A percentile compares a stretch with the other conserved stretches of the same genome.
These are phyloP conservation scores for Aphelenchoides fujianensis DNA, from an alignment of 1,140 invertebrate species.

Conservation along the genomic window DNA sequence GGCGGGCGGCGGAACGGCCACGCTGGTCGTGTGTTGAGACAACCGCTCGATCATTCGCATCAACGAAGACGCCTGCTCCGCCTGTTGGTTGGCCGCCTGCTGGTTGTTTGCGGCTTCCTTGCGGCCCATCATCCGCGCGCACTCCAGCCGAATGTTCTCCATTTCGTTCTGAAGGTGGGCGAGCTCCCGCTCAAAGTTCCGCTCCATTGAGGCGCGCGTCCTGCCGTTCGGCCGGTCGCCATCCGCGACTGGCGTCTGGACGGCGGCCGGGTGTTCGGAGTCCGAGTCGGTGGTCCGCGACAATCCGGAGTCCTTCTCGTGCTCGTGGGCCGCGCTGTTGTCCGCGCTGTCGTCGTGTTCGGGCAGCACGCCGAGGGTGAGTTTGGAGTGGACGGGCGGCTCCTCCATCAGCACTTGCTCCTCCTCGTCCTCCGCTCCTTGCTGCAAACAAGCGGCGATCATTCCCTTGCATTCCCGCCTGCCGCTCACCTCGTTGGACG, in stretches of 20 bases:
- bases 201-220: conserved; percentile 52
- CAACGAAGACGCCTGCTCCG: conserved; percentile 34
- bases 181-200: conserved; percentile 66
- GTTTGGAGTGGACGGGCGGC: conserved; percentile 12
- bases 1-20: too few species aligned
- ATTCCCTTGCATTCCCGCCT: neutral
- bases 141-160: conserved; percentile 67
- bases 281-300: conserved; percentile 48
- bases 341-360: conserved; percentile 35
- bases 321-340: conserved; percentile 9
- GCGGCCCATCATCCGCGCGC: conserved; percentile 62
- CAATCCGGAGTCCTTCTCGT: conserved; percentile 43
- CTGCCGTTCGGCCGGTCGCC: conserved; percentile 17
- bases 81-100: conserved; percentile 20
- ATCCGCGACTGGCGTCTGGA: neutral
- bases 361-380: conserved; percentile 26
- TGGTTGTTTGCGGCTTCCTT: conserved; percentile 39
- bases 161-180: conserved; percentile 67
- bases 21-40: conserved; percentile 2
- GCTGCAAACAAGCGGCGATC: neutral
- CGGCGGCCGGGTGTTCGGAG: conserved; percentile 26
- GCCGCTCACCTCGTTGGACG: conserved; percentile 27
- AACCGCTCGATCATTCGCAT: conserved; percentile 40
- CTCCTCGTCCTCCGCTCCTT: conserved; percentile 39
- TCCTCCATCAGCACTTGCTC: conserved; percentile 27